These are phyloP conservation scores for Brienomyrus brachyistius DNA, from an alignment of 2,113 vertebrate species.

Conservation along the genomic window DNA sequence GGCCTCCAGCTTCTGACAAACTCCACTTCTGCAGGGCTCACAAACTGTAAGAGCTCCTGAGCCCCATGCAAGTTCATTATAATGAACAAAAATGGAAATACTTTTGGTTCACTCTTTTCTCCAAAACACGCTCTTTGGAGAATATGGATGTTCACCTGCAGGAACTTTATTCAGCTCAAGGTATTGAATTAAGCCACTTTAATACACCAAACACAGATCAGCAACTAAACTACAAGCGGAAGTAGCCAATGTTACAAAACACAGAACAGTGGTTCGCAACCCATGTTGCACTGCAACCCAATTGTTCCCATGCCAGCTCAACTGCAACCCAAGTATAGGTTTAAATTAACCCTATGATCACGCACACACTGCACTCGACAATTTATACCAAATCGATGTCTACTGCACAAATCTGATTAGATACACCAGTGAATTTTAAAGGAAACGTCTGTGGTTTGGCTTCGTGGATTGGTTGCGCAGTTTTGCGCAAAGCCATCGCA, in stretches of 20 bases:
- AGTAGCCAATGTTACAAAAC: not conserved
- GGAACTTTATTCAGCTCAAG: not conserved
- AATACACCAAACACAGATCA: not conserved
- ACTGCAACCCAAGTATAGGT: too few species aligned
- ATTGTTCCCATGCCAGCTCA: too few species aligned
- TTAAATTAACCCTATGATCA: too few species aligned
- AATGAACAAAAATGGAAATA: not conserved
- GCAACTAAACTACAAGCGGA: not conserved
- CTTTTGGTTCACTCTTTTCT: not conserved
- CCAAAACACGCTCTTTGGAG: not conserved
- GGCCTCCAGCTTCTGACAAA: not conserved
- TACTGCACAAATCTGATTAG: too few species aligned
- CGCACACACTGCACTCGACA: too few species aligned
- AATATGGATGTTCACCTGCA: not conserved
- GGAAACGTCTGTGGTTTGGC: too few species aligned
- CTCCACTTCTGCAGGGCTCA: not conserved
- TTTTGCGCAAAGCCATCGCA: too few species aligned
- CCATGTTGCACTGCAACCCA: too few species aligned
- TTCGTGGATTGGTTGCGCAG: too few species aligned
- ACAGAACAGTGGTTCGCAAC: not conserved
- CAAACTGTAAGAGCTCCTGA: not conserved
- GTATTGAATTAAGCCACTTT: not conserved
- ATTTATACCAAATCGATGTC: too few species aligned
- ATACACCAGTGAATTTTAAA: too few species aligned
- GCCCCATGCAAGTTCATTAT: not conserved